Evolutionary conservation across 2,888 invertebrate genomes (phyloP), one percentile per base, ranked within the genome.

Genomic region (Phengaris arion): DNA sequence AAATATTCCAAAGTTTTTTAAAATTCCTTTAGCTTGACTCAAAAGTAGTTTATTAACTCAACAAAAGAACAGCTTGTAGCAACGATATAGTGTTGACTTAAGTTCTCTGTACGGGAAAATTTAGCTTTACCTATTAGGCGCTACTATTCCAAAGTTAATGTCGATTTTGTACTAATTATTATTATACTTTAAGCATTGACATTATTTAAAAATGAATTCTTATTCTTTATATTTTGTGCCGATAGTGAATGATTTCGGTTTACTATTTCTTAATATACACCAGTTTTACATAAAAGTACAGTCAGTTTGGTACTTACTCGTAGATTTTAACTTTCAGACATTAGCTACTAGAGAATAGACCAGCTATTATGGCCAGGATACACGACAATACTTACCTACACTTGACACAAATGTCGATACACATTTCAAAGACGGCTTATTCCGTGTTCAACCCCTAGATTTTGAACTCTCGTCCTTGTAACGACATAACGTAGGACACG

Each of bases 71-170:
- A 22, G 22, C 22, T 22, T 22, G 22, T 22, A 22, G 22, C 22
- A 22, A 22, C 22, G 0, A 22, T 22, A 22, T 22, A 22, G 22
- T 22, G 22, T 22, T 22, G 22, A 22, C 22, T 35, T 35, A 2
- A 35, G 35, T 35, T 35, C 35, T 35, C 35, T 35, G 35, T 35
- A 35, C 35, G 10, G 59, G 59, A 59, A 59, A 59, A 59, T 59
- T 59, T 22, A 59, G 59, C 59, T 59, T 59, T 59, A 59, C 59
- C 59, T 59, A 22, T 59, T 10, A 59, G 59, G 70, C 51, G 22
- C 70, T 70, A 9, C 15, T 48, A 13, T 70, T 22, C 35, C 51
- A 70, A 52, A 70, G n/a, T 48, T 13, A 51, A 22, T 70, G 12
- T 52, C 48, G 48, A 70, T 51, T 52, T 70, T 52, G 52, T 70